phyloP scores from a whole-genome alignment of 2,888 invertebrate genomes.

The Deilephila porcellus region DNA sequence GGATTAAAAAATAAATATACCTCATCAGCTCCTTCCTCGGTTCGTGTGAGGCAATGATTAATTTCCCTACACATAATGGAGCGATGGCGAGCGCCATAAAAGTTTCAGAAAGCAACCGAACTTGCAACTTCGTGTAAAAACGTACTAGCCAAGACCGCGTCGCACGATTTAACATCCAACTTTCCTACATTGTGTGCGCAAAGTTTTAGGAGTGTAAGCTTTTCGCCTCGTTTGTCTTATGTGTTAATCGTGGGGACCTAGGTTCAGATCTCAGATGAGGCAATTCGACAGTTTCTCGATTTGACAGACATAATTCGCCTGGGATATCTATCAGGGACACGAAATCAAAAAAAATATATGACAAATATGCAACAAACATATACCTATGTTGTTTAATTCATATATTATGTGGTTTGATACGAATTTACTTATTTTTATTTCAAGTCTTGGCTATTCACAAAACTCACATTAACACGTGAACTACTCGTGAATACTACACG shows the following conservation, averaged over 20 bases:
- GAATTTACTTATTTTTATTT: no score
- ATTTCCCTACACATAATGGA: constrained; percentile 31
- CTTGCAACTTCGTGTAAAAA: constrained; percentile 26
- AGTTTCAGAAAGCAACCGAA: constrained; percentile 14
- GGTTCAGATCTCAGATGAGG: no score
- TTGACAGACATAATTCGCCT: no score
- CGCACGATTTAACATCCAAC: constrained; percentile 24
- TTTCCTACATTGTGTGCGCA: not conserved
- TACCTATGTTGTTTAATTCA: no score
- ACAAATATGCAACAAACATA: no score
- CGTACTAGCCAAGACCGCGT: constrained; percentile 7
- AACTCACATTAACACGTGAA: no score
- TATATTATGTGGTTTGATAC: not conserved
- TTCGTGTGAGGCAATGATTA: constrained; percentile 23
- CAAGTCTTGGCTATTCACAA: no score
- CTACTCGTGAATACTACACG: no score
- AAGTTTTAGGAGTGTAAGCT: constrained; percentile 2
- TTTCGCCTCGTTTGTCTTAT: not conserved
- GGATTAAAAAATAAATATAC: not conserved
- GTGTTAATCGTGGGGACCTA: not conserved
- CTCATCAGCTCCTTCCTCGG: not conserved
- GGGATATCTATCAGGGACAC: no score
- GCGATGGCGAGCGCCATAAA: constrained; percentile 21
- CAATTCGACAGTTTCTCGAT: no score
- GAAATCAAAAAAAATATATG: no score